Percentiles rank a stretch among this genome's conserved stretches.
Evolutionary conservation across 2,888 invertebrate species (phyloP).

Genomic region (Idaea dimidiata): DNA sequence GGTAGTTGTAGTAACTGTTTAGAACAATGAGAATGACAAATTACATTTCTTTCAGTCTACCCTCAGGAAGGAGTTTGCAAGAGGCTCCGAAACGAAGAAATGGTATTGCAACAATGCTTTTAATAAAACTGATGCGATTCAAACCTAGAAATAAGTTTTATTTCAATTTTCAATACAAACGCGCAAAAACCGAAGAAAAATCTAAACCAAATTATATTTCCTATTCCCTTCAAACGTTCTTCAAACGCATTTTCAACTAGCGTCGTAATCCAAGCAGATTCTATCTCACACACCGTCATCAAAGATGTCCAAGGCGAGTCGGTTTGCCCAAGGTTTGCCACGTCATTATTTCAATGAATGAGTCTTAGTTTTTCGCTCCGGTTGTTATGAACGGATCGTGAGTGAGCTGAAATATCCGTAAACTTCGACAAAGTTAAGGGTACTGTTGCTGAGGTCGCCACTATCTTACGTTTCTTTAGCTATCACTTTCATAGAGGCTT

Average conservation of each 20-base stretch:
- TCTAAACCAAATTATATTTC: too few species aligned
- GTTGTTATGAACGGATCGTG: conserved; percentile 39
- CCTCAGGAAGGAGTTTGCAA: too few species aligned
- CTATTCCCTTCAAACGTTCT: not conserved
- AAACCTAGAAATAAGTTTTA: too few species aligned
- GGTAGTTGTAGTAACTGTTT: too few species aligned
- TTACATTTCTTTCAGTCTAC: too few species aligned
- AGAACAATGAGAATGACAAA: too few species aligned
- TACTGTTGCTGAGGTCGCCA: not conserved
- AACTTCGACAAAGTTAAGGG: conserved; percentile 9
- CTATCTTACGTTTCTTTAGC: not conserved
- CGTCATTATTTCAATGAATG: conserved; percentile 58
- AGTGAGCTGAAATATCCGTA: conserved; percentile 23
- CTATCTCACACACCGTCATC: conserved; percentile 18
- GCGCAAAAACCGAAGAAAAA: too few species aligned
- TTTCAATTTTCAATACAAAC: too few species aligned
- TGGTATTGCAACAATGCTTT: too few species aligned
- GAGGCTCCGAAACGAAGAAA: too few species aligned
- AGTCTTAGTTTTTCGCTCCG: conserved; percentile 46
- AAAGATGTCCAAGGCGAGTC: conserved; percentile 9
- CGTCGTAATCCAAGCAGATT: conserved; percentile 19
- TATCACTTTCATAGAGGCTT: not conserved
- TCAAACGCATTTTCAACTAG: not conserved
- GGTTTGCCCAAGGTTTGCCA: conserved; percentile 29
- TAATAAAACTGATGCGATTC: too few species aligned